Base-by-base conservation (phyloP, 2,888 invertebrate genomes). In the Allacma fusca region DNA sequence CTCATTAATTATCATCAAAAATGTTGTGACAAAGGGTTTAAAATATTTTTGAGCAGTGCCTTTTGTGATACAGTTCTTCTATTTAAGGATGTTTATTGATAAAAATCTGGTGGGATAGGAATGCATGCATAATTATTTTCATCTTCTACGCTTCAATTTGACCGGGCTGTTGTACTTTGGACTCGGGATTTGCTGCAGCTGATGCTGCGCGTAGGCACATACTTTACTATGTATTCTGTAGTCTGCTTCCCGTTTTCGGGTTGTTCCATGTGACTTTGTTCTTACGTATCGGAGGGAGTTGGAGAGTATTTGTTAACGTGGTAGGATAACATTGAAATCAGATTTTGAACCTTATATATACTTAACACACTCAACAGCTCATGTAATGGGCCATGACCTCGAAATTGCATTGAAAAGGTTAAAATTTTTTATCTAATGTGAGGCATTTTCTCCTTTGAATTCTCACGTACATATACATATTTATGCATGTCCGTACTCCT, bases 1-100 rank as follows among this genome's bases (percentile, higher is more conserved):
- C 62, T n/a, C 62, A 62, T 62, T 62, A 62, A 62, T 62, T 62
- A 23, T 62, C 26, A 23, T 62, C 23, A 62, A 62, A 62, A 62
- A 9, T 62, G 7, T 62, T 23, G 23, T 62, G 62, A 62, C 62
- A 62, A 23, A n/a, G n/a, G n/a, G 16, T 50, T 50, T 50, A 16
- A 50, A 13, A 19, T 50, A 50, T 50, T 19, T 50, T 16, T 50
- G 50, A 50, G 50, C 50, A 50, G 34, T n/a, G n/a, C n/a, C 50
- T 50, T 50, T 50, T 50, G 50, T 50, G 50, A 19, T 50, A 12
- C 2, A 50, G 50, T 50, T 50, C 19, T 9, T n/a, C 9, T 19
- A 50, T 13, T 50, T 34, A 34, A 34, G 34, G 4, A 34, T 34
- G 9, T 34, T 34, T 34, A 34, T 34, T 34, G 34, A 34, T 34